Base-by-base conservation (phyloP, 2,888 invertebrate genomes). In the Leptura quadrifasciata region DNA sequence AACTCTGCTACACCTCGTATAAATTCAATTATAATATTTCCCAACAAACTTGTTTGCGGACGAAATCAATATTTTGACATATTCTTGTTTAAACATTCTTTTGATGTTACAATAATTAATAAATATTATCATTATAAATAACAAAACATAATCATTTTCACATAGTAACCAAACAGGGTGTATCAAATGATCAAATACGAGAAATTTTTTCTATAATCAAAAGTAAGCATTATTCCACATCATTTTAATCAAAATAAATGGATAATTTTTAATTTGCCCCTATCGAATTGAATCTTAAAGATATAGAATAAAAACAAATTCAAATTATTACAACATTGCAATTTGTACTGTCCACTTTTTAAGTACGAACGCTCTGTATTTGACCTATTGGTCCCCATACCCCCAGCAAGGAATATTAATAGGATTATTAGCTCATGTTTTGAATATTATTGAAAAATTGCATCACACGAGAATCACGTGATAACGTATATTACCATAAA, bases 321-420 rank as follows among this genome's bases (percentile, higher is more conserved):
- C n/a, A n/a, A n/a, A n/a, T n/a, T n/a, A 31, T 5, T 6, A 31
- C 6, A 6, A 31, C 5, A 31, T 31, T 31, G 27, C 27, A 31
- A 31, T 31, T 31, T 2, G 5, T 31, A 31, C 8, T 8, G 27
- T 8, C 27, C 8, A 8, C 8, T 24, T 31, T 31, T 31, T 31
- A 31, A 31, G n/a, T n/a, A 31, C 18, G 12, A 15, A 24, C 70
- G 5, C 39, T 20, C 60, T 60, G 70, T 70, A 70, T 6, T 39
- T 52, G 8, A 39, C 55, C 20, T 17, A 21, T 0, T 61, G 71
- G 61, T 61, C 71, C 31, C n/a, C 15, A 35, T 61, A 71, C 71
- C 71, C 61, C 71, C 71, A 61, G 71, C 71, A 61, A 47, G 58
- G 69, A 69, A 69, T 58, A 60, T 39, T 69, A 35, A 15, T 61